Conservation (phyloP, 2,888 invertebrate species). For the Cremastinae sp. region DNA sequence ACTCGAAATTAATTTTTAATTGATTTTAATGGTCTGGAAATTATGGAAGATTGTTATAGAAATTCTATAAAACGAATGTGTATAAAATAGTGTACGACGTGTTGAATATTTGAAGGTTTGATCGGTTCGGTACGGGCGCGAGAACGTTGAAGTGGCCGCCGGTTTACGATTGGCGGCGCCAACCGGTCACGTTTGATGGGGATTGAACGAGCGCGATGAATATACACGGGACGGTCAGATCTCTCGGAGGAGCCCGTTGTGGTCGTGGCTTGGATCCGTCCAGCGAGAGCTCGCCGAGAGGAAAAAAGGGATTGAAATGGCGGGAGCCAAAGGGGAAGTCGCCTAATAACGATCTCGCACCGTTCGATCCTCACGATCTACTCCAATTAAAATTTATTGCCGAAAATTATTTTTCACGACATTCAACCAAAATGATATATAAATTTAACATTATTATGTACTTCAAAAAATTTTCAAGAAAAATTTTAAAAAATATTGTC, state of each 20-base stretch:
- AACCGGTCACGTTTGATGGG: conserved; percentile 70
- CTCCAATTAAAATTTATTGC: background rate
- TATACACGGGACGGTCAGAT: conserved; percentile 31
- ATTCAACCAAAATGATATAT: background rate
- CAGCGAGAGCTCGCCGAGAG: conserved; percentile 46
- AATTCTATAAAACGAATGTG: too few relatives aligned
- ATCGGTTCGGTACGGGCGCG: conserved; percentile 30
- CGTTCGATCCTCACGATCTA: background rate
- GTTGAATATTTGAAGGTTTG: conserved; percentile 18
- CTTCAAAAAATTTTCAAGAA: too few relatives aligned
- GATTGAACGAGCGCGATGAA: conserved; percentile 57
- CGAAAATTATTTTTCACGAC: background rate
- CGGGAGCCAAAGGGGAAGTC: conserved; percentile 9
- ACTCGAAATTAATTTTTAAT: too few relatives aligned
- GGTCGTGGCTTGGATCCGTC: conserved; percentile 32
- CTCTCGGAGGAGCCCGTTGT: conserved; percentile 29
- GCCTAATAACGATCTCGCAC: conserved; percentile 13
- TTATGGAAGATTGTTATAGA: too few relatives aligned
- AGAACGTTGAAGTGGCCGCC: conserved; percentile 31
- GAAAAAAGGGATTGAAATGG: conserved; percentile 47
- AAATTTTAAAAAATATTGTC: too few relatives aligned
- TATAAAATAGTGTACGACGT: too few relatives aligned
- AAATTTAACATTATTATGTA: background rate
- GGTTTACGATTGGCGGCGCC: conserved; percentile 75
- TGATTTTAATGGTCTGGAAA: too few relatives aligned